These are phyloP conservation scores for Sebastes ruberrimus DNA, from an alignment of 2,797 vertebrate species.

Conservation along the genomic window DNA sequence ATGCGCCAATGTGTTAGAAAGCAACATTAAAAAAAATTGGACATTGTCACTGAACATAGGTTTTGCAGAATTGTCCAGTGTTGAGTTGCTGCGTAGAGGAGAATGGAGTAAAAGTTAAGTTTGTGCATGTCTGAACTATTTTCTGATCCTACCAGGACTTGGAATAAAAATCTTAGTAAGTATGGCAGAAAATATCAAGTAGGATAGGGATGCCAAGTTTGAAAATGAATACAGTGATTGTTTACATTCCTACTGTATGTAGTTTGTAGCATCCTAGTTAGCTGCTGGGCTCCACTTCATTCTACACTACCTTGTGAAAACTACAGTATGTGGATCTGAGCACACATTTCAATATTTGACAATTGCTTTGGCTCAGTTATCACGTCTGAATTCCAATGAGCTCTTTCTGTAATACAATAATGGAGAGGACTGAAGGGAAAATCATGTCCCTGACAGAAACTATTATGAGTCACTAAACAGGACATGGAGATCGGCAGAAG, in stretches of 20 bases:
- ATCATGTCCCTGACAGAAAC: constrained; percentile 20
- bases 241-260: neutral
- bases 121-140: neutral
- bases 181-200: neutral
- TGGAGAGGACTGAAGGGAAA: neutral
- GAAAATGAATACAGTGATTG: neutral
- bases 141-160: neutral
- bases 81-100: neutral
- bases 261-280: neutral
- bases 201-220: neutral
- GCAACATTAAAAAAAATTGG: neutral
- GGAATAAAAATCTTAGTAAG: no score
- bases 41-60: no score
- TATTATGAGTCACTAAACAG: constrained; percentile 12
- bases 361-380: constrained; percentile 4
- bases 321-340: neutral
- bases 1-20: neutral
- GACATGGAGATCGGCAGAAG: constrained; percentile 8
- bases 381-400: neutral
- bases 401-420: neutral
- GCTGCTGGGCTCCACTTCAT: neutral
- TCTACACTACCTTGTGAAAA: neutral
- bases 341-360: constrained; percentile 5
- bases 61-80: neutral
- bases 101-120: neutral